These are phyloP conservation scores for Catamblyrhynchus diadema DNA, from an alignment of 2,797 vertebrate genomes.

Conservation along the genomic window DNA sequence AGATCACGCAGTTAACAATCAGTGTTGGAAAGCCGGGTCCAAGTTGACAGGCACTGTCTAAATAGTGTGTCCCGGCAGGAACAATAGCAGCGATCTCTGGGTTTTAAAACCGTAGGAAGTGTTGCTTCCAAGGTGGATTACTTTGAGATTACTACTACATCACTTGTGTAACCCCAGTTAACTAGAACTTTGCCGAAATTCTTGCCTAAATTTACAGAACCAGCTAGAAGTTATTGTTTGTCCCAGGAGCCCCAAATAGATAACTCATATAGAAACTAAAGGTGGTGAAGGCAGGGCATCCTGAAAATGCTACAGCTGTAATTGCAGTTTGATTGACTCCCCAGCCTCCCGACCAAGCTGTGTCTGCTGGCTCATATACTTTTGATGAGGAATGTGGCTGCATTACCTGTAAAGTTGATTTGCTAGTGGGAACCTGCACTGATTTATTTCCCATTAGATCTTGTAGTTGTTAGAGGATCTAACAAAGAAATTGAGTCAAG, in stretches of 20 bases:
- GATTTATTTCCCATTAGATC: neutral
- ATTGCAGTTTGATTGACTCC: neutral
- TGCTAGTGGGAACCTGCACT: neutral
- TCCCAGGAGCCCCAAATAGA: neutral
- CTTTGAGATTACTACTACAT: neutral
- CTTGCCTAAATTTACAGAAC: neutral
- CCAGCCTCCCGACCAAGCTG: neutral
- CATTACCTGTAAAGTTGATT: neutral
- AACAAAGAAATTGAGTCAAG: neutral
- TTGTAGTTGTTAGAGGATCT: neutral
- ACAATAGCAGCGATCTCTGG: accelerated
- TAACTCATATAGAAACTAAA: neutral
- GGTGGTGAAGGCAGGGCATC: neutral
- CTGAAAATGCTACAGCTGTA: neutral
- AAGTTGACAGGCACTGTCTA: neutral
- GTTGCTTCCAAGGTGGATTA: neutral
- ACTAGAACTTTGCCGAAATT: neutral
- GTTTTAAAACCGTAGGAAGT: neutral
- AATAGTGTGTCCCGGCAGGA: neutral
- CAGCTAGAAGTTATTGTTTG: neutral
- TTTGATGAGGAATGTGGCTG: neutral
- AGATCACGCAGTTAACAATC: neutral
- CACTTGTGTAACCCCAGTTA: neutral
- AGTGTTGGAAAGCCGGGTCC: neutral
- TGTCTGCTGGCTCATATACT: neutral